Percentiles rank a stretch among this genome's conserved stretches.
Conservation (phyloP, 2,888 invertebrate species). For the Eristalis tenax region DNA sequence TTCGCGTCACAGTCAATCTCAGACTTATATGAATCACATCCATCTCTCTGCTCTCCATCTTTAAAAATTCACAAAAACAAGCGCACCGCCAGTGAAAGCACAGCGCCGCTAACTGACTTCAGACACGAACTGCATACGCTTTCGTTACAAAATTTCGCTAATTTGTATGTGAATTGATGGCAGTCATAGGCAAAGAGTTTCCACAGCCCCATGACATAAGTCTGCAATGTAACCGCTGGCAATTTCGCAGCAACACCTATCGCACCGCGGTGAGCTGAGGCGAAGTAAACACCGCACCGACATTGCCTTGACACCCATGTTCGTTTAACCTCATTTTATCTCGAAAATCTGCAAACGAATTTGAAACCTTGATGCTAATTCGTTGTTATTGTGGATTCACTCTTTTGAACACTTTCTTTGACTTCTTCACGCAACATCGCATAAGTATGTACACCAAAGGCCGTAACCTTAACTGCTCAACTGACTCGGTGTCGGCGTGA, state of each 20-base stretch:
- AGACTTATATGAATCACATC: too few relatives aligned
- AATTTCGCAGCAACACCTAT: not conserved
- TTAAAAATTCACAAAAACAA: too few relatives aligned
- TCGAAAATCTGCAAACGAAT: not conserved
- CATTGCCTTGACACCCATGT: constrained; percentile 32
- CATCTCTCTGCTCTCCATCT: too few relatives aligned
- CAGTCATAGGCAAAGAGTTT: not conserved
- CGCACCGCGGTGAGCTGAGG: not conserved
- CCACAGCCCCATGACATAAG: not conserved
- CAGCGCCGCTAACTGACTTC: not conserved
- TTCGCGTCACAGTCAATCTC: too few relatives aligned
- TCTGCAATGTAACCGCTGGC: not conserved
- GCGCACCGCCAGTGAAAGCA: not conserved
- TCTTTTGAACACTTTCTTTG: constrained; percentile 29
- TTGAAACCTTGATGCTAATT: constrained; percentile 6
- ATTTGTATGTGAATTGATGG: constrained; percentile 25
- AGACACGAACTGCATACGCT: not conserved
- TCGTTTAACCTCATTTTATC: constrained; percentile 22
- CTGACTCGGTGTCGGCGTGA: not conserved
- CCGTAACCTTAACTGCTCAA: constrained; percentile 48
- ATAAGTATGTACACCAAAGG: constrained; percentile 27
- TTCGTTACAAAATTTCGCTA: constrained; percentile 15
- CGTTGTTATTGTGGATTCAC: not conserved
- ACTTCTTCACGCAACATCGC: constrained; percentile 41
- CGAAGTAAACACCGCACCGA: not conserved